Conservation (phyloP, 2,888 invertebrate species). For the Lottia gigantea region DNA sequence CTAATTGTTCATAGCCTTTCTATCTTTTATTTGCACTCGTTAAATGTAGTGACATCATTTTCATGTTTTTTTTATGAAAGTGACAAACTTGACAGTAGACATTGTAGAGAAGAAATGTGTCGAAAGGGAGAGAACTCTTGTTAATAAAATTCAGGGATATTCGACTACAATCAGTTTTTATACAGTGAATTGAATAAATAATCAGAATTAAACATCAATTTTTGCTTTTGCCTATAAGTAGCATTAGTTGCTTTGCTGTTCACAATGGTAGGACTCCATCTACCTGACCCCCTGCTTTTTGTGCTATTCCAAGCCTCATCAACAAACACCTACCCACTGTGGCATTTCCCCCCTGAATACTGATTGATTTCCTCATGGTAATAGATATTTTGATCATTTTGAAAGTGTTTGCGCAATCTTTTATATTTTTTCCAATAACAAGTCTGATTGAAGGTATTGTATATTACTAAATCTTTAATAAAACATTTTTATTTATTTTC, state of each 20-base stretch:
- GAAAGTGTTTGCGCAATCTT: neutral
- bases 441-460: slow-evolving; percentile 4
- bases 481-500: slow-evolving; percentile 10
- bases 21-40: neutral
- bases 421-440: slow-evolving; percentile 14
- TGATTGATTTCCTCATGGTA: slow-evolving; percentile 11
- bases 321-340: slow-evolving; percentile 1
- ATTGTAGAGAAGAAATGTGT: neutral
- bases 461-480: slow-evolving; percentile 13
- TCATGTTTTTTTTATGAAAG: neutral
- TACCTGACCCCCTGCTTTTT: too few species aligned
- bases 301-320: neutral
- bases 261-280: too few species aligned
- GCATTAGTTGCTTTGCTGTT: too few species aligned
- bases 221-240: too few species aligned
- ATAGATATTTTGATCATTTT: slow-evolving; percentile 8
- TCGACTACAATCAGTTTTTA: neutral
- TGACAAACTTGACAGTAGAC: neutral
- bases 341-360: slow-evolving; percentile 11
- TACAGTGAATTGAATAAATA: slow-evolving; percentile 8
- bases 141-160: slow-evolving; percentile 1
- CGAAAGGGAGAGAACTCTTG: neutral
- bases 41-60: neutral
- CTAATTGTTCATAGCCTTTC: neutral
- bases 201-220: neutral